Conservation (phyloP, 2,888 invertebrate genomes). For the Anoncus sp. region DNA sequence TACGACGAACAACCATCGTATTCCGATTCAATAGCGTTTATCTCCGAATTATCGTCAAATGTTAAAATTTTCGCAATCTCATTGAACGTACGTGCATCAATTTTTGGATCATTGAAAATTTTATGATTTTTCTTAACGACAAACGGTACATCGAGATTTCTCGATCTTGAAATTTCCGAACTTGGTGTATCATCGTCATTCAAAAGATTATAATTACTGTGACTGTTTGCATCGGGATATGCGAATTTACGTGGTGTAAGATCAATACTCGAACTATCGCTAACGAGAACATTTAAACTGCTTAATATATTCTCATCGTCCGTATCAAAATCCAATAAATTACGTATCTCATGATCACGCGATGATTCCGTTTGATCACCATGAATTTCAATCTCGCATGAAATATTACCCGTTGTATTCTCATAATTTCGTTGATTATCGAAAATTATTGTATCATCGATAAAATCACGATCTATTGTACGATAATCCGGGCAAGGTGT, state of each 20-base stretch:
- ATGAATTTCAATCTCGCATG: slow-evolving; percentile 50
- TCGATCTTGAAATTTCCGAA: slow-evolving; percentile 46
- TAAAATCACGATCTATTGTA: slow-evolving; percentile 67
- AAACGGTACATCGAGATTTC: slow-evolving; percentile 59
- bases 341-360: slow-evolving; percentile 51
- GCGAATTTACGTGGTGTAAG: slow-evolving; percentile 62
- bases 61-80: slow-evolving; percentile 53
- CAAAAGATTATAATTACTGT: slow-evolving; percentile 69
- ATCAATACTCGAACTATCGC: slow-evolving; percentile 60
- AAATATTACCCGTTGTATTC: slow-evolving; percentile 1
- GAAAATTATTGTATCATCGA: slow-evolving; percentile 66
- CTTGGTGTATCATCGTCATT: slow-evolving; percentile 62
- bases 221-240: slow-evolving; percentile 70
- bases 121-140: slow-evolving; percentile 70
- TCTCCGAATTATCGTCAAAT: slow-evolving; percentile 57
- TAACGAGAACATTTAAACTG: slow-evolving; percentile 53
- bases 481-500: slow-evolving; percentile 75
- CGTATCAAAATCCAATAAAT: slow-evolving; percentile 65
- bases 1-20: slow-evolving; percentile 63
- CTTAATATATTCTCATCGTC: slow-evolving; percentile 65
- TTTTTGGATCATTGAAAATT: slow-evolving; percentile 58
- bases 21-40: slow-evolving; percentile 56
- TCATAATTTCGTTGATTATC: neutral
- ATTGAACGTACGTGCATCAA: no score
- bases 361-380: slow-evolving; percentile 51